Evolutionary conservation across 2,113 vertebrate genomes (phyloP).

Genomic region (Prochilodus magdalenae): DNA sequence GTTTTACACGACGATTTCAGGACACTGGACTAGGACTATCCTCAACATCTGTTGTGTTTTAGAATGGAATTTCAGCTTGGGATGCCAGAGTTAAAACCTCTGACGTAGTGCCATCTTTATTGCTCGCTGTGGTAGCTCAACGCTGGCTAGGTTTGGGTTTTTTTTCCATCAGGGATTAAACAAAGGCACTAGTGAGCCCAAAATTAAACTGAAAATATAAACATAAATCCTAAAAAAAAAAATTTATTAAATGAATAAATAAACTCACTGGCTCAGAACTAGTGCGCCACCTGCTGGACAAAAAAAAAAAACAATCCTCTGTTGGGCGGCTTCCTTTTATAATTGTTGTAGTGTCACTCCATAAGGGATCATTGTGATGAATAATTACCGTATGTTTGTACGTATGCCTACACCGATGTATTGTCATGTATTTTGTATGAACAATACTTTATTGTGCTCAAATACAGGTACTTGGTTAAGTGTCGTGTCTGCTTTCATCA

Average conservation of each 20-base stretch:
- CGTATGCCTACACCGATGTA: not conserved
- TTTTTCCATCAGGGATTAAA: not conserved
- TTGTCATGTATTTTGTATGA: slow-evolving; percentile 23
- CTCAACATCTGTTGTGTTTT: not conserved
- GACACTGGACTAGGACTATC: not conserved
- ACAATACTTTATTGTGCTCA: slow-evolving; percentile 4
- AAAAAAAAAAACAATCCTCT: not conserved
- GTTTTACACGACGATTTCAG: slow-evolving; percentile 41
- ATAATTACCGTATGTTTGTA: slow-evolving; percentile 58
- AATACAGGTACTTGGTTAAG: slow-evolving; percentile 2
- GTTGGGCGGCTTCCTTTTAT: not conserved
- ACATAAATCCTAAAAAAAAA: not conserved
- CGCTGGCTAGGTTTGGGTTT: too few species aligned
- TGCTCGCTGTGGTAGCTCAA: not conserved
- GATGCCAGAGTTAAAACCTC: not conserved
- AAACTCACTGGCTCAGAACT: not conserved
- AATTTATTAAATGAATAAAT: not conserved
- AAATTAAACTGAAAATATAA: not conserved
- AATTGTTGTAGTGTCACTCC: slow-evolving; percentile 25
- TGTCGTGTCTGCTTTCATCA: too few species aligned
- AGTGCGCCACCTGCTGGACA: not conserved
- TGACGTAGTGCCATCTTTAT: not conserved
- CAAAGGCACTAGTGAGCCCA: not conserved
- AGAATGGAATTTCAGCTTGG: not conserved
- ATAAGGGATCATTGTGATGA: slow-evolving; percentile 63